Conservation (phyloP, 1,140 invertebrate species). For the Calliopsis andreniformis region DNA sequence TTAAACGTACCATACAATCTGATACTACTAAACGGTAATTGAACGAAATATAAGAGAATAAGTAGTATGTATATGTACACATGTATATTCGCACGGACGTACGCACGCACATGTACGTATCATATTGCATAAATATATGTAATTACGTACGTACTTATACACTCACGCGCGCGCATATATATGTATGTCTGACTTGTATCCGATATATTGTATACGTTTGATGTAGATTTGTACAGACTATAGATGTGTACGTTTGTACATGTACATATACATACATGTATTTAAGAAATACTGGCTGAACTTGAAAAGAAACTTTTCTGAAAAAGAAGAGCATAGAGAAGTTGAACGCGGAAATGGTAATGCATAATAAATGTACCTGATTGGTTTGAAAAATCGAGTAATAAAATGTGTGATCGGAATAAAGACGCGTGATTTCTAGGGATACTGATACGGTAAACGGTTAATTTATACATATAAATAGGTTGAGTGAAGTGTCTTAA, state of each 20-base stretch:
- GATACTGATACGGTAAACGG: slow-evolving; percentile 12
- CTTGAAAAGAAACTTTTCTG: slow-evolving; percentile 2
- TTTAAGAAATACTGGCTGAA: slow-evolving; percentile 3
- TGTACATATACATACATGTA: background rate
- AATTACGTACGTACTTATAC: too few relatives aligned
- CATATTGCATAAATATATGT: too few relatives aligned
- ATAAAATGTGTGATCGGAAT: slow-evolving; percentile 4
- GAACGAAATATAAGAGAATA: slow-evolving; percentile 15
- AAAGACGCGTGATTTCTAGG: slow-evolving; percentile 17
- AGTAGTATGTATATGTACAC: background rate
- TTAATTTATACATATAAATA: slow-evolving; percentile 9
- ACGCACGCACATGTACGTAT: background rate
- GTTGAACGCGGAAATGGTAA: background rate
- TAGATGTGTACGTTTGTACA: background rate
- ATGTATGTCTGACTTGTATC: too few relatives aligned
- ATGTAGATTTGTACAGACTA: too few relatives aligned
- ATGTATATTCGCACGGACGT: background rate
- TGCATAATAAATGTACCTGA: background rate
- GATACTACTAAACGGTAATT: background rate
- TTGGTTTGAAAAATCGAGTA: slow-evolving; percentile 11
- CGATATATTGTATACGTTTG: too few relatives aligned
- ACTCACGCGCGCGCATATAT: background rate
- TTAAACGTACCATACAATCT: background rate
- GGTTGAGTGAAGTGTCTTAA: slow-evolving; percentile 52
- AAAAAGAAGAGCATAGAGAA: slow-evolving; percentile 11